A percentile compares a stretch with the other conserved stretches of the same genome.
Conservation (phyloP, 2,888 invertebrate species). For the Agapetus fuscipes region DNA sequence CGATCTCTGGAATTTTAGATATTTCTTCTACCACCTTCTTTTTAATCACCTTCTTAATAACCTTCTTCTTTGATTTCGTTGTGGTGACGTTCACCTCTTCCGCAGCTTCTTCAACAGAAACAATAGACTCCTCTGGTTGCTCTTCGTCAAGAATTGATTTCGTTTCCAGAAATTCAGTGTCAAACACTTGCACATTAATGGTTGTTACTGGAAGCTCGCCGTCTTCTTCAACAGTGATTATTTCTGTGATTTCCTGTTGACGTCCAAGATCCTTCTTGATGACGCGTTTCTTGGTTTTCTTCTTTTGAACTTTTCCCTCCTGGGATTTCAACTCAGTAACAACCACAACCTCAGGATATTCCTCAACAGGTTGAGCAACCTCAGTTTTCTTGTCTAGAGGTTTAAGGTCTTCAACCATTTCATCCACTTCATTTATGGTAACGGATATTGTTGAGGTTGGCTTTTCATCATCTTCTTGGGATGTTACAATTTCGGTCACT, state of each 20-base stretch:
- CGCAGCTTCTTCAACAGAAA: no score
- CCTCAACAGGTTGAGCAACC: conserved; percentile 9
- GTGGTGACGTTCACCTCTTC: no score
- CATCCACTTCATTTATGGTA: conserved; percentile 24
- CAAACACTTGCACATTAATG: conserved; percentile 9
- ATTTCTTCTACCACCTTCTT: no score
- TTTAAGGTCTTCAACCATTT: conserved; percentile 27
- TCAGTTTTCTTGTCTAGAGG: conserved; percentile 23
- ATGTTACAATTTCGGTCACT: conserved; percentile 32
- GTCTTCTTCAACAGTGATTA: conserved; percentile 22
- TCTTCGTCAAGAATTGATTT: conserved; percentile 5
- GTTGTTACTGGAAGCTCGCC: conserved; percentile 20
- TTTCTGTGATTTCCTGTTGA: conserved; percentile 21
- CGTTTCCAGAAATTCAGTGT: conserved; percentile 9
- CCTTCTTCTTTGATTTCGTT: no score
- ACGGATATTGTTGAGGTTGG: conserved; percentile 23
- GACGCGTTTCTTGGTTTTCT: conserved; percentile 19
- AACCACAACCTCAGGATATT: conserved; percentile 22
- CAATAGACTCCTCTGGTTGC: conserved; percentile 3
- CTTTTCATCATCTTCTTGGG: conserved; percentile 27
- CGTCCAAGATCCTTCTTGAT: conserved; percentile 18
- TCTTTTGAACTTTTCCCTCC: conserved; percentile 16
- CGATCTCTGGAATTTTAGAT: no score
- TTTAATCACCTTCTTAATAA: no score
- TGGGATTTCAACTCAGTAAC: conserved; percentile 21